A percentile compares a stretch with the other conserved stretches of the same genome.
Evolutionary conservation across 2,888 invertebrate species (phyloP).

Genomic region (Cataglyphis cursor): DNA sequence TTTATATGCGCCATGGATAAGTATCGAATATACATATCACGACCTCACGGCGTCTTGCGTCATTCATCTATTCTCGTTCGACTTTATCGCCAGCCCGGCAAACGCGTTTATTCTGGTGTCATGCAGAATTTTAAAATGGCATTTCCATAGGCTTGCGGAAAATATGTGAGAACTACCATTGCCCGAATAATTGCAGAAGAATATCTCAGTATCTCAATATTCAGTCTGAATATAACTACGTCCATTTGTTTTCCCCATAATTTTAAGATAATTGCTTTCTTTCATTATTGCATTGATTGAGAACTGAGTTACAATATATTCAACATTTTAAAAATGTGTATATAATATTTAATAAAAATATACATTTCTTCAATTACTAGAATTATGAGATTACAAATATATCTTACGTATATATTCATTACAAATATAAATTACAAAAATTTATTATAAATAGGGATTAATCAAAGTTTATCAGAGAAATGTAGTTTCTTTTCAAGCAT

Average conservation of each 20-base stretch:
- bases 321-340: neutral
- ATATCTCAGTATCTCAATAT: neutral
- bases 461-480: neutral
- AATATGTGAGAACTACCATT: neutral
- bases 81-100: slow-evolving; percentile 72
- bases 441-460: slow-evolving; percentile 12
- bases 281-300: neutral
- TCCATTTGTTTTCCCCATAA: neutral
- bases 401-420: neutral
- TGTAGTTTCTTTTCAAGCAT: neutral
- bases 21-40: slow-evolving; percentile 74
- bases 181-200: slow-evolving; percentile 8
- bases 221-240: neutral
- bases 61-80: slow-evolving; percentile 80
- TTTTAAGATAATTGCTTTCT: neutral
- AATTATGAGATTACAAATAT: neutral
- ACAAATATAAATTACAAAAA: neutral
- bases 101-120: slow-evolving; percentile 62
- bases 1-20: slow-evolving; percentile 62
- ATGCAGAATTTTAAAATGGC: slow-evolving; percentile 65
- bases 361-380: neutral
- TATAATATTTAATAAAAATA: neutral
- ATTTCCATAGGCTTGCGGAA: slow-evolving; percentile 47
- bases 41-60: slow-evolving; percentile 77
- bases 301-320: neutral